phyloP scores from a whole-genome alignment of 2,888 invertebrate genomes.

The Andrena minutula region DNA sequence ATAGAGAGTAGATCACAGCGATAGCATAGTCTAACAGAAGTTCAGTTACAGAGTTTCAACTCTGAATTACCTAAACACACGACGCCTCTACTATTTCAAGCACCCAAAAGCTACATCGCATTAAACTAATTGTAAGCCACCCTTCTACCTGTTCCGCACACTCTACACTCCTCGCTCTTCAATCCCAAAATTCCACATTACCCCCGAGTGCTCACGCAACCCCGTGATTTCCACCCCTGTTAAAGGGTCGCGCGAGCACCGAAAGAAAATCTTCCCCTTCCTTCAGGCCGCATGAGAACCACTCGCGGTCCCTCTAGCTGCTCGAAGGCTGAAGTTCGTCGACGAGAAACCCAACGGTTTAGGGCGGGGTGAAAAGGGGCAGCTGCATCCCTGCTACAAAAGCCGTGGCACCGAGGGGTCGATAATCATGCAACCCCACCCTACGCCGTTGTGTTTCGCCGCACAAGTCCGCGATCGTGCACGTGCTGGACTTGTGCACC shows the following conservation, averaged over 20 bases:
- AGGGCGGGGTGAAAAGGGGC: constrained; percentile 54
- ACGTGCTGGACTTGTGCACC: constrained; percentile 55
- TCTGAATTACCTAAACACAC: background rate
- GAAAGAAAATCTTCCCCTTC: background rate
- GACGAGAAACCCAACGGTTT: constrained; percentile 59
- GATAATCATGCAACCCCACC: constrained; percentile 69
- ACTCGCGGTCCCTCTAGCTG: constrained; percentile 30
- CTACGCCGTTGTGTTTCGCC: constrained; percentile 51
- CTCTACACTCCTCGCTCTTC: background rate
- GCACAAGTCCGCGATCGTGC: constrained; percentile 48
- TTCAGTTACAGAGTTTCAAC: background rate
- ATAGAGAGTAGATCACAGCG: background rate
- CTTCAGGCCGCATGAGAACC: constrained; percentile 52
- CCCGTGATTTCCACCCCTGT: background rate
- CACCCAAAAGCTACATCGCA: background rate
- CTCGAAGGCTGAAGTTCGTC: constrained; percentile 61
- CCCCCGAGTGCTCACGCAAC: background rate
- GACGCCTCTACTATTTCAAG: background rate
- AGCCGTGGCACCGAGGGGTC: constrained; percentile 64
- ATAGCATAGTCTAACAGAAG: no score
- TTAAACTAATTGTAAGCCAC: background rate
- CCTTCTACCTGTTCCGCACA: background rate
- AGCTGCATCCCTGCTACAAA: constrained; percentile 72
- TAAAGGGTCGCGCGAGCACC: background rate
- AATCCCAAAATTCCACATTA: background rate